Evolutionary conservation across 1,140 invertebrate species (phyloP).

Genomic region (Cotesia chilonis): DNA sequence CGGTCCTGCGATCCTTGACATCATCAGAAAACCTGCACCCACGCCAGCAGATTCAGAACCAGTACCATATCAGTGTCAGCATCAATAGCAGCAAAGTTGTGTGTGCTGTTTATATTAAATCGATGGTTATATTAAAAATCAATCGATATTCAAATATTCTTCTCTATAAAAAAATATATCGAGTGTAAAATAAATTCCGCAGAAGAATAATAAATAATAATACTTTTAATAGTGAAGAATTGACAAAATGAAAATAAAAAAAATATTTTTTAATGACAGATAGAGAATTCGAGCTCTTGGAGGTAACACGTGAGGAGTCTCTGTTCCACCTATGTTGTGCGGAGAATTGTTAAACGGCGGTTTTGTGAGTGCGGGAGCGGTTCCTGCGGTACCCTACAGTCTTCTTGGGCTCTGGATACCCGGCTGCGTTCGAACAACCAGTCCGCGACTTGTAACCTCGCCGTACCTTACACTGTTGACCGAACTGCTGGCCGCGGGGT

Average conservation of each 20-base stretch:
- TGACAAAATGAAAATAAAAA: too few relatives aligned
- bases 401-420: conserved; percentile 62
- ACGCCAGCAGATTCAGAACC: conserved; percentile 16
- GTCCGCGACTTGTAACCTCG: conserved; percentile 56
- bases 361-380: conserved; percentile 64
- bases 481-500: conserved; percentile 59
- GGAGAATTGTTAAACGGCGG: conserved; percentile 65
- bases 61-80: too few relatives aligned
- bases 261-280: neutral
- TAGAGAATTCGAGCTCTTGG: conserved; percentile 22
- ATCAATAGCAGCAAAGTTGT: too few relatives aligned
- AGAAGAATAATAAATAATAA: too few relatives aligned
- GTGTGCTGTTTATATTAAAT: conserved; percentile 14
- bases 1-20: conserved; percentile 40
- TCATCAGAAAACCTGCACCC: conserved; percentile 37
- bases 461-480: conserved; percentile 60
- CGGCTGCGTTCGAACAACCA: conserved; percentile 60
- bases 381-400: conserved; percentile 61
- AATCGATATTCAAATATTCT: neutral
- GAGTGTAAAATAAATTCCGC: neutral
- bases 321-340: conserved; percentile 63
- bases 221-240: too few relatives aligned
- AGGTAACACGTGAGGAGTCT: conserved; percentile 15
- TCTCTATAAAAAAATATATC: neutral
- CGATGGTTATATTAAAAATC: neutral